phyloP scores from a whole-genome alignment of 2,113 vertebrate genomes.

The Choloepus hoffmanni region DNA sequence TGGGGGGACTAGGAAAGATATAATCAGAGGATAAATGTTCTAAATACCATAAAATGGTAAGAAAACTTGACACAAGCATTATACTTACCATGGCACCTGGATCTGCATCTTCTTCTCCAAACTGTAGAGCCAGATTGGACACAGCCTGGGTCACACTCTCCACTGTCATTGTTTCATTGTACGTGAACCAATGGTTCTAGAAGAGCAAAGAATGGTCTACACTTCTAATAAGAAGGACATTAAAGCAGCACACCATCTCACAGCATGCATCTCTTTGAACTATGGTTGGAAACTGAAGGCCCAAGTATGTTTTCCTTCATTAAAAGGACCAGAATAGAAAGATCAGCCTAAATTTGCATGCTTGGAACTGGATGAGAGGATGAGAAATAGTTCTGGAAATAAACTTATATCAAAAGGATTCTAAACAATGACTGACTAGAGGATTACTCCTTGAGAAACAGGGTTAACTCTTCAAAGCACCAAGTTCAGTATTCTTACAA shows the following conservation, averaged over 20 bases:
- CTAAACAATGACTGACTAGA: not conserved
- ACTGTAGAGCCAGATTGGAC: constrained; percentile 98
- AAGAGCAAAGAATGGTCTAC: constrained; percentile 19
- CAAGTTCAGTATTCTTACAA: constrained; percentile 45
- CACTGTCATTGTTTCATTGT: constrained; percentile 99
- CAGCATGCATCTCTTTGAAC: not conserved
- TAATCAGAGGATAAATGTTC: not conserved
- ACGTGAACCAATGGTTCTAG: constrained; percentile 99
- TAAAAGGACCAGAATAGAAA: not conserved
- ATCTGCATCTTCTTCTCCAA: constrained; percentile 98
- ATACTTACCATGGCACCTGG: constrained; percentile 96
- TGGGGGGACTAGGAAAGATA: not conserved
- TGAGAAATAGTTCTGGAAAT: constrained; percentile 44
- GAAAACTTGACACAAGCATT: not conserved
- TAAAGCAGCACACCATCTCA: not conserved
- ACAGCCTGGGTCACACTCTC: constrained; percentile 99
- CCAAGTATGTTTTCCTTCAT: not conserved
- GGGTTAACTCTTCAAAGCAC: constrained; percentile 7
- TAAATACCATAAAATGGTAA: not conserved
- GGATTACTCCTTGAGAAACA: not conserved
- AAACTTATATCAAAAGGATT: constrained; percentile 27
- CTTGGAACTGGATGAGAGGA: not conserved
- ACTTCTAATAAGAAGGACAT: not conserved
- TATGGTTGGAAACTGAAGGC: not conserved
- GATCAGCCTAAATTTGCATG: not conserved